Evolutionary conservation across 2,113 vertebrate species (phyloP).

Genomic region (Danio rerio): DNA sequence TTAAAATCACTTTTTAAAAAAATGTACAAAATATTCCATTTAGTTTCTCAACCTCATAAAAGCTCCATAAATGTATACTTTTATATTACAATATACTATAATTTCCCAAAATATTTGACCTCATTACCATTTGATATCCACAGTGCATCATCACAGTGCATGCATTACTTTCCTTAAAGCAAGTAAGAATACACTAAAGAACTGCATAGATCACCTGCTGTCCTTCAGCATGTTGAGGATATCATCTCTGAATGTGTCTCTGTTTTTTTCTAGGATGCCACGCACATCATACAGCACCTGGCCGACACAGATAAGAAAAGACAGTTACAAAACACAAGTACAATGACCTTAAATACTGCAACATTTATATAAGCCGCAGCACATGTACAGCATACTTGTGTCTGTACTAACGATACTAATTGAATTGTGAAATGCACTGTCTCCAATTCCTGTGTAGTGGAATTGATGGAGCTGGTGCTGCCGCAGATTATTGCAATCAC

Average conservation of each 20-base stretch:
- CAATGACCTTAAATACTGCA: background rate
- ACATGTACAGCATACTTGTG: background rate
- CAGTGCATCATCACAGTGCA: too few relatives aligned
- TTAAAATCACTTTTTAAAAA: background rate
- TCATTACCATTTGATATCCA: background rate
- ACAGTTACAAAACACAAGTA: slow-evolving; percentile 36
- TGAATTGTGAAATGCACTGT: background rate
- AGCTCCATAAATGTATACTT: background rate
- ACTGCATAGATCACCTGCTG: slow-evolving; percentile 79
- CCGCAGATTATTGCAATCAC: slow-evolving; percentile 57
- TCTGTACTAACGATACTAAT: background rate
- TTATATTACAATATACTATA: background rate
- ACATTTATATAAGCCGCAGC: background rate
- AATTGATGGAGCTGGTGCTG: slow-evolving; percentile 23
- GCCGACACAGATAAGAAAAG: slow-evolving; percentile 32
- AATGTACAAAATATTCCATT: background rate
- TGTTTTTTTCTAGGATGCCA: slow-evolving; percentile 91
- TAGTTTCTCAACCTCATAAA: background rate
- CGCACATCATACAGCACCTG: slow-evolving; percentile 88
- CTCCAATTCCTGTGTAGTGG: background rate
- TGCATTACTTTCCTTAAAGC: too few relatives aligned
- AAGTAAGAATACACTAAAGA: too few relatives aligned
- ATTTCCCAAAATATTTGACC: too few relatives aligned
- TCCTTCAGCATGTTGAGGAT: slow-evolving; percentile 91
- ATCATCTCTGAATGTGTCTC: slow-evolving; percentile 92